A percentile compares a stretch with the other conserved stretches of the same genome.
phyloP scores from a whole-genome alignment of 2,797 vertebrate genomes.

The Mormyrops attenuatus region DNA sequence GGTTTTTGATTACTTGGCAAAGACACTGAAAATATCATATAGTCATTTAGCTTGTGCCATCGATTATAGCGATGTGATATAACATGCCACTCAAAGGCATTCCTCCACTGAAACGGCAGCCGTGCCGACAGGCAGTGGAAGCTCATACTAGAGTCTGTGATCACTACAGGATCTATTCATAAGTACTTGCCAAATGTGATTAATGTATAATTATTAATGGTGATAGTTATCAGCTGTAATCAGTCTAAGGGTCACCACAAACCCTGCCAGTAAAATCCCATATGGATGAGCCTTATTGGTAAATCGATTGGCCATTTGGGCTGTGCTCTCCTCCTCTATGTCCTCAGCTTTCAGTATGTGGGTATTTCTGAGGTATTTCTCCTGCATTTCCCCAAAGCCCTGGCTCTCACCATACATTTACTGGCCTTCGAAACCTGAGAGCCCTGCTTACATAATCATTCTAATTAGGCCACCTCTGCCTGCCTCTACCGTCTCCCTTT shows the following conservation, averaged over 20 bases:
- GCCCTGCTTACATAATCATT: conserved; percentile 31
- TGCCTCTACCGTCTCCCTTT: conserved; percentile 20
- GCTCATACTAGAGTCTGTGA: background rate
- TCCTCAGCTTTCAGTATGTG: background rate
- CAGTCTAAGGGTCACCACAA: background rate
- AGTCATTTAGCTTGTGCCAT: background rate
- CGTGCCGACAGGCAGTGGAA: background rate
- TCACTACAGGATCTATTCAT: background rate
- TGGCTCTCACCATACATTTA: background rate
- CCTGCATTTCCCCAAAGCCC: background rate
- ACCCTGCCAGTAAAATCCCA: background rate
- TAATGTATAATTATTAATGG: background rate
- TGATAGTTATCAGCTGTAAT: background rate
- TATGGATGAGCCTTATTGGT: background rate
- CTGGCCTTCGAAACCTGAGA: background rate
- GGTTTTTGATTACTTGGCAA: background rate
- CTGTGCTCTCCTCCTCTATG: background rate
- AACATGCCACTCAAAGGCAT: background rate
- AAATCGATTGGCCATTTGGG: background rate
- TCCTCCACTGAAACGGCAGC: background rate
- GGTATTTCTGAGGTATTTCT: background rate
- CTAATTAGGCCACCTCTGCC: conserved; percentile 2
- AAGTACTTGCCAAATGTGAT: background rate
- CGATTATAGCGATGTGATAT: background rate
- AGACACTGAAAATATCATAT: background rate